Percentiles rank a stretch among this genome's conserved stretches.
These are phyloP conservation scores for Tetramorium bicarinatum DNA, from an alignment of 2,888 invertebrate species.

Conservation along the genomic window DNA sequence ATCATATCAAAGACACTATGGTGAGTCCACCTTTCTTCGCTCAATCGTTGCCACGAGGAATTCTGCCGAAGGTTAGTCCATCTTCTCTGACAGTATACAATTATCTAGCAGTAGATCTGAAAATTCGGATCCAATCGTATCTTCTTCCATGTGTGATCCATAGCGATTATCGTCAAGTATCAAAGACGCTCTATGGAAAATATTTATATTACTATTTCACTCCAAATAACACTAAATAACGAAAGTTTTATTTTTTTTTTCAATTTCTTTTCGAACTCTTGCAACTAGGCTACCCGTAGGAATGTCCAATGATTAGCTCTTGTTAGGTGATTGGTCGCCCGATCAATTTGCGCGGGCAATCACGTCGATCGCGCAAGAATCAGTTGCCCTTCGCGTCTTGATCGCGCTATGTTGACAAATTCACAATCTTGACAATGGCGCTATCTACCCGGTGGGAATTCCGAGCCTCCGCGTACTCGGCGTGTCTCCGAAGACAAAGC, in stretches of 20 bases:
- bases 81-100: constrained; percentile 8
- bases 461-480: constrained; percentile 33
- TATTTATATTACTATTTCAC: not conserved
- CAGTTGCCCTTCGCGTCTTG: not conserved
- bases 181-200: not conserved
- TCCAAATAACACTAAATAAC: not conserved
- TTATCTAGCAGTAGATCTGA: constrained; percentile 42
- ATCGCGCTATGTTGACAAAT: not conserved
- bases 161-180: not conserved
- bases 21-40: constrained; percentile 77
- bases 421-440: constrained; percentile 38
- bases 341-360: constrained; percentile 1
- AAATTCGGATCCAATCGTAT: not conserved
- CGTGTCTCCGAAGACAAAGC: constrained; percentile 58
- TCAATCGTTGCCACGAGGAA: constrained; percentile 38
- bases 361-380: constrained; percentile 24
- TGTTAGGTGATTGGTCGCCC: not conserved
- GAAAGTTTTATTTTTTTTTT: not conserved
- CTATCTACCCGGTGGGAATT: constrained; percentile 42
- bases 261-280: not conserved
- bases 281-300: not conserved
- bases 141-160: not conserved
- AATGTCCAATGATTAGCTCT: not conserved
- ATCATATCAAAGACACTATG: constrained; percentile 86
- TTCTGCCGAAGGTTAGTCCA: constrained; percentile 42